phyloP scores from a whole-genome alignment of 2,888 invertebrate genomes.

The Oscheius sp. region DNA sequence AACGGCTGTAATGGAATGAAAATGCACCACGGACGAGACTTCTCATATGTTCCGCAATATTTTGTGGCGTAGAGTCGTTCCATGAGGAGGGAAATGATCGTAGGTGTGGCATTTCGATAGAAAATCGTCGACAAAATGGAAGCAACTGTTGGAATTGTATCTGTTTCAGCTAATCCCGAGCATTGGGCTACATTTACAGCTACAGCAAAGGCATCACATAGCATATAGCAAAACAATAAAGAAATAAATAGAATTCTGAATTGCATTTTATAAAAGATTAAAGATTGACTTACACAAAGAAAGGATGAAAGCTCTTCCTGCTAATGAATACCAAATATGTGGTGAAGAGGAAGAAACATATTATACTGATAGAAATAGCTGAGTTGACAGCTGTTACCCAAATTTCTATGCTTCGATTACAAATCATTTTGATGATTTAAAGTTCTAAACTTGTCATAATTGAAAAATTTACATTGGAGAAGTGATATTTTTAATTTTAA shows the following conservation, averaged over 20 bases:
- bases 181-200: constrained; percentile 8
- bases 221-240: constrained; percentile 5
- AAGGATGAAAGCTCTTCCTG: constrained; percentile 16
- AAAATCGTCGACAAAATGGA: constrained; percentile 2
- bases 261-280: not conserved
- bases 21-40: constrained; percentile 10
- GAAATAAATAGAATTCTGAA: constrained; percentile 11
- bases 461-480: too few relatives aligned
- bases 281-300: constrained; percentile 19
- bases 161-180: not conserved
- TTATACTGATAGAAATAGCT: constrained; percentile 14
- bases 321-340: not conserved
- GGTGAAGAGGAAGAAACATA: constrained; percentile 8
- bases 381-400: constrained; percentile 15
- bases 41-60: constrained; percentile 14
- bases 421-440: constrained; percentile 16
- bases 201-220: constrained; percentile 6
- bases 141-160: not conserved
- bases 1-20: constrained; percentile 14
- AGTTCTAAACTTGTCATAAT: too few relatives aligned
- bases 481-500: too few relatives aligned
- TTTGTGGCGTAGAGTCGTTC: constrained; percentile 20
- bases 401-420: constrained; percentile 9
- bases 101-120: constrained; percentile 22
- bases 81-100: constrained; percentile 13